Conservation (phyloP, 1,140 invertebrate genomes). For the Littorina saxatilis region DNA sequence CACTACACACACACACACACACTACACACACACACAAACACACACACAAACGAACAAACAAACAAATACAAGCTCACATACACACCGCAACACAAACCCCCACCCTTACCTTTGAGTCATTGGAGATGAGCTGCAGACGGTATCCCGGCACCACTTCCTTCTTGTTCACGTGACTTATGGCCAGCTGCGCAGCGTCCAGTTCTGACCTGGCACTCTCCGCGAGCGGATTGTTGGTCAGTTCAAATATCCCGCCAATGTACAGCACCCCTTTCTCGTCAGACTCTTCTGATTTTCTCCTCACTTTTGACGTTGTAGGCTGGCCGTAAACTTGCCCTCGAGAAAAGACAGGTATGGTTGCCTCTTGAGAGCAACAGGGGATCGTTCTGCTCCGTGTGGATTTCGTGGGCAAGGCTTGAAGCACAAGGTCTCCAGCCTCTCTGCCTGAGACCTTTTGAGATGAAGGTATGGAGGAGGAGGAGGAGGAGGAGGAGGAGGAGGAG, state of each 20-base stretch:
- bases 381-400: too few species aligned
- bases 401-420: neutral
- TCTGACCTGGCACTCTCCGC: conserved; percentile 80
- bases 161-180: conserved; percentile 85
- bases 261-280: conserved; percentile 14
- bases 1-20: conserved; percentile 15
- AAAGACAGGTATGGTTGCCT: too few species aligned
- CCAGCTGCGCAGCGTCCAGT: conserved; percentile 84
- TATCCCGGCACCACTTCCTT: conserved; percentile 83
- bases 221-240: conserved; percentile 80
- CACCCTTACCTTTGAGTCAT: conserved; percentile 86
- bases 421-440: neutral
- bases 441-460: neutral
- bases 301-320: too few species aligned
- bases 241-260: conserved; percentile 82
- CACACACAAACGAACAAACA: conserved; percentile 1
- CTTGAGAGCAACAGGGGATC: neutral
- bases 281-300: neutral
- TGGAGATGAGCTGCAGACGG: conserved; percentile 83
- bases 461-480: neutral
- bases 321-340: neutral
- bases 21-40: neutral
- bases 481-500: neutral
- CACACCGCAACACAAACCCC: neutral
- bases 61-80: neutral